Conservation (phyloP, 2,797 vertebrate genomes). For the Sparus aurata region DNA sequence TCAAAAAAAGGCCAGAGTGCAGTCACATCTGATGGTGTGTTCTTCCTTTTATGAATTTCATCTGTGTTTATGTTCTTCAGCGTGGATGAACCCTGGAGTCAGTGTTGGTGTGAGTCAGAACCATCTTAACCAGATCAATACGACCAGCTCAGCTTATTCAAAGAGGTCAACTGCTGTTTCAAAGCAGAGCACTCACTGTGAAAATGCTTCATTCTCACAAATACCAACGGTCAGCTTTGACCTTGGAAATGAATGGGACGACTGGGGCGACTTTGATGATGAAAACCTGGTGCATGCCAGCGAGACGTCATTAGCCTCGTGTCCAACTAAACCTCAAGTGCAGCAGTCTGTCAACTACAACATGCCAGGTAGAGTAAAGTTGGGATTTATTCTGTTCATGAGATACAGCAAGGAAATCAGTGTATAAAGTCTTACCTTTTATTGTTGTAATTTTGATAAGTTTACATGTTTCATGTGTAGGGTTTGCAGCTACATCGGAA, state of each 20-base stretch:
- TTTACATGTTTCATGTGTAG: constrained; percentile 44
- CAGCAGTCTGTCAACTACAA: constrained; percentile 44
- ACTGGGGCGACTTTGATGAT: constrained; percentile 94
- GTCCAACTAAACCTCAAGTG: constrained; percentile 35
- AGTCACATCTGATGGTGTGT: neutral
- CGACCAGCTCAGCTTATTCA: neutral
- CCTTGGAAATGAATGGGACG: constrained; percentile 87
- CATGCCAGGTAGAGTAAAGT: constrained; percentile 41
- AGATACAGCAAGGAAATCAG: neutral
- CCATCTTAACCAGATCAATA: constrained; percentile 24
- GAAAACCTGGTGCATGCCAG: constrained; percentile 86
- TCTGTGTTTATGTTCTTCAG: constrained; percentile 69
- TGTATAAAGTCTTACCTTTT: neutral
- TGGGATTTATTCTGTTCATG: neutral
- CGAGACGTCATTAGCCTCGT: constrained; percentile 51
- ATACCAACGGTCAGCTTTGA: constrained; percentile 88
- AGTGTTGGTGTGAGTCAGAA: constrained; percentile 56
- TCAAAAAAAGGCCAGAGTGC: neutral
- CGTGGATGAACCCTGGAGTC: constrained; percentile 63
- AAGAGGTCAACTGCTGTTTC: constrained; percentile 3
- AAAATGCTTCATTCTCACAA: constrained; percentile 19
- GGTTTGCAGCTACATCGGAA: constrained; percentile 29
- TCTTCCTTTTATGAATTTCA: constrained; percentile 9
- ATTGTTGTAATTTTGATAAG: constrained; percentile 2
- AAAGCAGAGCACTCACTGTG: neutral